phyloP scores from a whole-genome alignment of 35 echinoderm and acorn worm species.

The Patiria miniata region DNA sequence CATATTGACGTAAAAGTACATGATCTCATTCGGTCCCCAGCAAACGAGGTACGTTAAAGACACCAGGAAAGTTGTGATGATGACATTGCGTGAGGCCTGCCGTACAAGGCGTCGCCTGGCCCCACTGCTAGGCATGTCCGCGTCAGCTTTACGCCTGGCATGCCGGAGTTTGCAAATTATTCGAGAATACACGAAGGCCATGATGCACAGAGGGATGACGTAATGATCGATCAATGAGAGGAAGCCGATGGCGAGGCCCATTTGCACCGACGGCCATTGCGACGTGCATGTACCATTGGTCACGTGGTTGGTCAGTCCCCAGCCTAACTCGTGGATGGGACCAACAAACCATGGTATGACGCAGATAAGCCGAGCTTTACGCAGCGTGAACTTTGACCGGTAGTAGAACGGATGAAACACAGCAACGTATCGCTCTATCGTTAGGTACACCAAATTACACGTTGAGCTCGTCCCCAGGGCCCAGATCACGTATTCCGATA shows the following conservation, averaged over 20 bases:
- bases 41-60: conserved; percentile 69
- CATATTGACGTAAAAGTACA: conserved; percentile 71
- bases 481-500: conserved; percentile 81
- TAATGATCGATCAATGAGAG: conserved; percentile 62
- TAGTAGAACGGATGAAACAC: conserved; percentile 88
- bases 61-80: conserved; percentile 68
- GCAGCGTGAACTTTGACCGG: conserved; percentile 61
- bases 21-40: conserved; percentile 72
- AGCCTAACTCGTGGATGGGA: conserved; percentile 66
- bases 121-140: neutral
- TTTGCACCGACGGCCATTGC: conserved; percentile 28
- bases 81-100: conserved; percentile 55
- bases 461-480: conserved; percentile 75
- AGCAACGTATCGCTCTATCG: conserved; percentile 80
- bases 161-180: conserved; percentile 48
- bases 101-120: neutral
- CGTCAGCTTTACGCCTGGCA: conserved; percentile 45
- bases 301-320: conserved; percentile 44
- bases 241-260: conserved; percentile 23
- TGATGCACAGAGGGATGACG: conserved; percentile 62
- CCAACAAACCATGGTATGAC: conserved; percentile 78
- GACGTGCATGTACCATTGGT: conserved; percentile 28
- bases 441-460: conserved; percentile 77
- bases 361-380: conserved; percentile 50
- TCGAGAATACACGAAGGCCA: conserved; percentile 67